These are phyloP conservation scores for Zoanthus solanderi DNA, from an alignment of 92 coral and sea anemone species.

Conservation along the genomic window DNA sequence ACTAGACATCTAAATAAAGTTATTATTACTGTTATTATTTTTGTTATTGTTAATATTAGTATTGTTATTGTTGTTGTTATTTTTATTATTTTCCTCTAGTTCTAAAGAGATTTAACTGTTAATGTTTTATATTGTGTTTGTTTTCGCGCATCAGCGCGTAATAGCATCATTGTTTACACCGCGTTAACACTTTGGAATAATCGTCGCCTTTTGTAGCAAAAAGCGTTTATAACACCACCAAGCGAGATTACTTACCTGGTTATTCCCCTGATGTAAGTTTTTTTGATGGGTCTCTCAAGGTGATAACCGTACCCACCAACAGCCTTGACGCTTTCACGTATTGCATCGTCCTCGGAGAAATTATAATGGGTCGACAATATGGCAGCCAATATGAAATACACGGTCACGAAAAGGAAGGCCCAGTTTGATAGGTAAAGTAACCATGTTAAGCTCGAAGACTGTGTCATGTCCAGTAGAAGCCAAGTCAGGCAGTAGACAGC, in stretches of 20 bases:
- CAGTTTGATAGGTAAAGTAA: slow-evolving; percentile 78
- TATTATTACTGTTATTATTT: too few relatives aligned
- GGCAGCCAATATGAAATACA: slow-evolving; percentile 66
- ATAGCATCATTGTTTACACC: too few relatives aligned
- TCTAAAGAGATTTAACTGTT: too few relatives aligned
- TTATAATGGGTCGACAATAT: slow-evolving; percentile 67
- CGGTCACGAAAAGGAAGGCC: slow-evolving; percentile 68
- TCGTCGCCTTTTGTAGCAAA: not conserved
- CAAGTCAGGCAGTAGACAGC: slow-evolving; percentile 81
- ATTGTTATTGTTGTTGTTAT: too few relatives aligned
- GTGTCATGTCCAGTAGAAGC: slow-evolving; percentile 63
- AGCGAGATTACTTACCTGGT: slow-evolving; percentile 20
- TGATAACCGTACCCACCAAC: slow-evolving; percentile 37
- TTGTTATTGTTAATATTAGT: too few relatives aligned
- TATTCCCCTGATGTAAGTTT: slow-evolving; percentile 47
- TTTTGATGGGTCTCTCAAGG: slow-evolving; percentile 41
- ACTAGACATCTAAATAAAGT: too few relatives aligned
- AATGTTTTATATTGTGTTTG: too few relatives aligned
- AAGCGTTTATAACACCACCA: not conserved
- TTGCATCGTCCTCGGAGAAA: slow-evolving; percentile 65
- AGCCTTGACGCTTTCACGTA: slow-evolving; percentile 49
- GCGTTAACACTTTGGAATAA: too few relatives aligned
- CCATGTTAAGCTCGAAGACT: slow-evolving; percentile 56
- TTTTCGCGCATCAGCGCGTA: too few relatives aligned
- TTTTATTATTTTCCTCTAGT: too few relatives aligned